phyloP scores from a whole-genome alignment of 2,113 vertebrate genomes.

The Reinhardtius hippoglossoides region DNA sequence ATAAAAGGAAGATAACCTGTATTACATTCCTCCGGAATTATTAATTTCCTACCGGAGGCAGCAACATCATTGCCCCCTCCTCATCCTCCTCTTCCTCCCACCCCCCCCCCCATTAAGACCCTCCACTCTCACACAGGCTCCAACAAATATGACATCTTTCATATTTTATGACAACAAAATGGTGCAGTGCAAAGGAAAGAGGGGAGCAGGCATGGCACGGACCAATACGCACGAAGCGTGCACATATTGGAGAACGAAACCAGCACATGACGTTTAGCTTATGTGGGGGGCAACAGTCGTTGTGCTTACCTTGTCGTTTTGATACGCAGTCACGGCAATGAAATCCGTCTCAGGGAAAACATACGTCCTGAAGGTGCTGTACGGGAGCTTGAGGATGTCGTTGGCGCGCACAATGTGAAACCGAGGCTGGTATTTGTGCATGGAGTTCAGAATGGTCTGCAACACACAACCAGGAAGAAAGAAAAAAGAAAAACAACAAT shows the following conservation, averaged over 20 bases:
- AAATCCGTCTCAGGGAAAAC: slow-evolving; percentile 99
- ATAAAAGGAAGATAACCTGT: slow-evolving; percentile 75
- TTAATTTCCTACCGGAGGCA: slow-evolving; percentile 50
- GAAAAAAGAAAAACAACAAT: background rate
- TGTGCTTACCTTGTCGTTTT: slow-evolving; percentile 96
- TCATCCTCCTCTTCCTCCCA: background rate
- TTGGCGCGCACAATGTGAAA: slow-evolving; percentile 99
- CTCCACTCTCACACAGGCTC: slow-evolving; percentile 23
- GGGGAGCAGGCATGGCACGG: slow-evolving; percentile 4
- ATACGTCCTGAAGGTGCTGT: slow-evolving; percentile 98
- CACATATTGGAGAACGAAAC: background rate
- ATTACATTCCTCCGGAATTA: slow-evolving; percentile 73
- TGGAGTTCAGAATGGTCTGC: slow-evolving; percentile 98
- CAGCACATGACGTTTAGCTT: background rate
- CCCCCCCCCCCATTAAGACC: background rate
- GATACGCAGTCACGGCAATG: slow-evolving; percentile 98
- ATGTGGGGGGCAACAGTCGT: slow-evolving; percentile 2
- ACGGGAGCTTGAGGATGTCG: slow-evolving; percentile 97
- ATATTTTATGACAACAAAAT: slow-evolving; percentile 79
- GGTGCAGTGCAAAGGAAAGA: slow-evolving; percentile 33
- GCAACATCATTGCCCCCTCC: slow-evolving; percentile 14
- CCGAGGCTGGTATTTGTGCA: slow-evolving; percentile 99
- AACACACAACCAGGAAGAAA: slow-evolving; percentile 43
- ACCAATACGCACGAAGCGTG: background rate
- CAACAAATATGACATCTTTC: slow-evolving; percentile 61